A percentile compares a stretch with the other conserved stretches of the same genome.
Conservation (phyloP, 2,113 vertebrate species). For the Motacilla alba region DNA sequence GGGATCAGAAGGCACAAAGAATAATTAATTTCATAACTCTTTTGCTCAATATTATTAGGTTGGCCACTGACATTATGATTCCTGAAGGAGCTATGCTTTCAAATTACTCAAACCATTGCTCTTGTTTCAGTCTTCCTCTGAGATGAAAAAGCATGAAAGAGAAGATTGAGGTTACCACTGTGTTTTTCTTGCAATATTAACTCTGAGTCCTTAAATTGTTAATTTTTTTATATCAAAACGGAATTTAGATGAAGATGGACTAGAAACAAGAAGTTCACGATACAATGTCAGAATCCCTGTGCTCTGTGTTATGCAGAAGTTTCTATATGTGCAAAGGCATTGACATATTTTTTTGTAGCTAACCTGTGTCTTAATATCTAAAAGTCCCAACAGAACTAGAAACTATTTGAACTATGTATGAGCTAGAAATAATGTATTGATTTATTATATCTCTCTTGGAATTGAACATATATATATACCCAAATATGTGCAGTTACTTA, state of each 20-base stretch:
- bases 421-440: background rate
- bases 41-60: background rate
- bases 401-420: background rate
- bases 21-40: conserved; percentile 26
- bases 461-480: background rate
- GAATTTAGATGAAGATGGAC: background rate
- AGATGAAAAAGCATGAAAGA: background rate
- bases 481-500: background rate
- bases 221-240: background rate
- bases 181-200: background rate
- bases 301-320: background rate
- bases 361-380: background rate
- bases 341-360: background rate
- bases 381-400: background rate
- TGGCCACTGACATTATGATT: background rate
- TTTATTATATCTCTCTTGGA: background rate
- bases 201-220: background rate
- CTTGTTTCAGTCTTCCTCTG: background rate
- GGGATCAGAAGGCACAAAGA: background rate
- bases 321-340: background rate
- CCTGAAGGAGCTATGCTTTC: background rate
- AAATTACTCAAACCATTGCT: background rate
- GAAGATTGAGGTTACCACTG: background rate
- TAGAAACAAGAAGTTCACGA: background rate
- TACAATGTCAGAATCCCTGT: background rate